Evolutionary conservation across 2,113 vertebrate species (phyloP).

Genomic region (Prolemur simus): DNA sequence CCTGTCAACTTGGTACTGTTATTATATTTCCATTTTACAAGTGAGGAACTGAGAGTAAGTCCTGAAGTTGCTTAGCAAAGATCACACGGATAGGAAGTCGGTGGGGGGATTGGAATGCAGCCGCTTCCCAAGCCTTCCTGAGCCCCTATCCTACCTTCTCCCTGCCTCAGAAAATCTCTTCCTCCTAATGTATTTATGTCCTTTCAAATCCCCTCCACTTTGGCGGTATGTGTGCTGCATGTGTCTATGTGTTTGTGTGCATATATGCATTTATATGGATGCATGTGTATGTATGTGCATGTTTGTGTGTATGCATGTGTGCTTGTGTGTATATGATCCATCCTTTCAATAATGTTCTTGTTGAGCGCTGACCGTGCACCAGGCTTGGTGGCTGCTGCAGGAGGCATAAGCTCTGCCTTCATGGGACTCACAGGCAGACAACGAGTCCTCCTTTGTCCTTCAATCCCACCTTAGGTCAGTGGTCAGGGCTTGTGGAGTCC

Average conservation of each 20-base stretch:
- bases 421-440: not conserved
- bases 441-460: not conserved
- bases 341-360: not conserved
- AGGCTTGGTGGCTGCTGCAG: not conserved
- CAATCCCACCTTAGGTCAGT: not conserved
- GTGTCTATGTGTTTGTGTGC: not conserved
- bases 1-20: not conserved
- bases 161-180: not conserved
- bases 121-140: not conserved
- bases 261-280: not conserved
- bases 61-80: not conserved
- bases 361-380: not conserved
- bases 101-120: rapidly evolving
- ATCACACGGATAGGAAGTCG: rapidly evolving
- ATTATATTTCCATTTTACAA: not conserved
- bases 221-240: not conserved
- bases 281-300: rapidly evolving
- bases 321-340: not conserved
- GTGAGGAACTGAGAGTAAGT: not conserved
- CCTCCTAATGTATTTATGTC: rapidly evolving
- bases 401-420: not conserved
- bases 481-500: not conserved
- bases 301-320: not conserved
- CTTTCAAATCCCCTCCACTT: not conserved
- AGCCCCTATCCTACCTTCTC: not conserved